These are phyloP conservation scores for Pantherophis alleghaniensis DNA, from an alignment of 2,797 vertebrate genomes.

Conservation along the genomic window DNA sequence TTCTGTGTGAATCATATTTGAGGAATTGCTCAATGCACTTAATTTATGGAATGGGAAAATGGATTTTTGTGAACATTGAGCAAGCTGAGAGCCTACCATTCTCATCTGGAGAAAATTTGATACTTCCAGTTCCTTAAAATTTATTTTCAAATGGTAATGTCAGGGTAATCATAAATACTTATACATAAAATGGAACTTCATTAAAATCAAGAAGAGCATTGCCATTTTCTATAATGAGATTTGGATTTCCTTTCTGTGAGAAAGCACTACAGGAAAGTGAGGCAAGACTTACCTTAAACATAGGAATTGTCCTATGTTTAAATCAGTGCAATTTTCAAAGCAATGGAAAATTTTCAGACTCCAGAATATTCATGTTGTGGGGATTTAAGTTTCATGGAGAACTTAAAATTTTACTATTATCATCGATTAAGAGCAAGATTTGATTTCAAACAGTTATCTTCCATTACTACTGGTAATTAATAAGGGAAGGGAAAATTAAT, in stretches of 20 bases:
- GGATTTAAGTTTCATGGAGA: not conserved
- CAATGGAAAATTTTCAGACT: not conserved
- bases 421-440: not conserved
- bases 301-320: not conserved
- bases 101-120: slow-evolving; percentile 22
- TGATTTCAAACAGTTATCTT: not conserved
- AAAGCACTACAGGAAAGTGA: not conserved
- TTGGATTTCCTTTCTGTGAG: not conserved
- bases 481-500: not conserved
- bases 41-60: slow-evolving; percentile 78
- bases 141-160: slow-evolving; percentile 27
- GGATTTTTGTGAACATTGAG: slow-evolving; percentile 66
- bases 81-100: slow-evolving; percentile 44
- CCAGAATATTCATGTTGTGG: not conserved
- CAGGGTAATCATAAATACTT: not conserved
- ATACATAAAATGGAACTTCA: not conserved
- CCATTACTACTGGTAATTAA: not conserved
- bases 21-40: slow-evolving; percentile 76
- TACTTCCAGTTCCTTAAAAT: slow-evolving; percentile 45
- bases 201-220: not conserved
- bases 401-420: not conserved
- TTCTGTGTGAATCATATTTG: slow-evolving; percentile 78
- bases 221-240: not conserved
- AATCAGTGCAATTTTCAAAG: slow-evolving; percentile 2
- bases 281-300: not conserved